Conservation (phyloP, 92 coral and sea anemone species). For the Phymanthus crucifer region DNA sequence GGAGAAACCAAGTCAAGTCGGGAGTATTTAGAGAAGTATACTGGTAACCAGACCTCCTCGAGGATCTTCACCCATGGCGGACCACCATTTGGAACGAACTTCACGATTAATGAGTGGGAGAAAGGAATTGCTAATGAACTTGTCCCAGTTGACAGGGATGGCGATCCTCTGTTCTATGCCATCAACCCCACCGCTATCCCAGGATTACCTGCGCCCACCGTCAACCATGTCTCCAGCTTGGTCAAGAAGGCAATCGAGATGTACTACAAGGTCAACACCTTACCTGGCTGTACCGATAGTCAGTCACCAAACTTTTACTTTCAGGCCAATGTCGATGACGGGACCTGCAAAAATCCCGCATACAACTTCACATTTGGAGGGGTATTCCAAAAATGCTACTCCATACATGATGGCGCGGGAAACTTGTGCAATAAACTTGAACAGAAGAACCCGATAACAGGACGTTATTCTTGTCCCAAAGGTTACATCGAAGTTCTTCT, state of each 20-base stretch:
- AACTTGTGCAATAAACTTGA: conserved; percentile 52
- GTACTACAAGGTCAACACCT: conserved; percentile 77
- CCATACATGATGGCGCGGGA: conserved; percentile 44
- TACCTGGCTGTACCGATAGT: conserved; percentile 76
- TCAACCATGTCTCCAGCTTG: conserved; percentile 56
- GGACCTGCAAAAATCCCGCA: conserved; percentile 56
- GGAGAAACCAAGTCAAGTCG: conserved; percentile 36
- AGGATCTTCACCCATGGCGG: conserved; percentile 74
- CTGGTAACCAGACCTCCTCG: conserved; percentile 67
- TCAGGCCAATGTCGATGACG: conserved; percentile 77
- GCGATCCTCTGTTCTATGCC: conserved; percentile 76
- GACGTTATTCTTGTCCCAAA: conserved; percentile 54
- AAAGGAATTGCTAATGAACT: conserved; percentile 59
- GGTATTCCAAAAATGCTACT: conserved; percentile 61
- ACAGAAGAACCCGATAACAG: conserved; percentile 70
- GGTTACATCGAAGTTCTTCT: conserved; percentile 53
- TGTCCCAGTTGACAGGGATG: conserved; percentile 73
- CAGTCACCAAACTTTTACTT: conserved; percentile 75
- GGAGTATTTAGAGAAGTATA: conserved; percentile 50
- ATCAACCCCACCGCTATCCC: conserved; percentile 69
- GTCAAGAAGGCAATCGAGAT: conserved; percentile 66
- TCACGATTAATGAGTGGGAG: conserved; percentile 75
- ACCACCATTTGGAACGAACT: conserved; percentile 73
- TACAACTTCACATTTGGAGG: conserved; percentile 87
- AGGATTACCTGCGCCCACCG: conserved; percentile 68